Conservation (phyloP, 2,797 vertebrate genomes). For the Spinibarbus caldwelli region DNA sequence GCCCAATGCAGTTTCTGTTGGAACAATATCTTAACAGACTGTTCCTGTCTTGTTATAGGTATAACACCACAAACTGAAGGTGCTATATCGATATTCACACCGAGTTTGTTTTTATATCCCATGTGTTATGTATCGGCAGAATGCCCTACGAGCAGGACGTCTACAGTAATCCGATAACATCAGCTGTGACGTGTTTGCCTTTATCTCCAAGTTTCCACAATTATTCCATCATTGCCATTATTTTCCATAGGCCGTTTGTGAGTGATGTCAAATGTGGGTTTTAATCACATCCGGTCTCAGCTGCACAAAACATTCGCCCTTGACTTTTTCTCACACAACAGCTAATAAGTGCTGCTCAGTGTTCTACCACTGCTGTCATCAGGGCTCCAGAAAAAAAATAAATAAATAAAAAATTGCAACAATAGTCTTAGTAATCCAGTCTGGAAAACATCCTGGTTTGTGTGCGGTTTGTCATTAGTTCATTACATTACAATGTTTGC, state of each 20-base stretch:
- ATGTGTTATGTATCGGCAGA: not conserved
- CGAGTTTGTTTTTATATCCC: not conserved
- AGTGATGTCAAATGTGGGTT: not conserved
- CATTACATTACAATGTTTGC: not conserved
- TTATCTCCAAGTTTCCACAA: conserved; percentile 18
- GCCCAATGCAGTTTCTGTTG: not conserved
- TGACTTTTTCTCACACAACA: conserved; percentile 7
- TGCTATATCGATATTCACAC: not conserved
- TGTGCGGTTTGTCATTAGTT: not conserved
- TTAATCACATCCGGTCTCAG: conserved; percentile 24
- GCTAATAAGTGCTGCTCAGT: not conserved
- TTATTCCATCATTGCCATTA: conserved; percentile 29
- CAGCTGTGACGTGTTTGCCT: not conserved
- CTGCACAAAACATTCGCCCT: not conserved
- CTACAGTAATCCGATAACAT: not conserved
- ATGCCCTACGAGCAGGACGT: not conserved
- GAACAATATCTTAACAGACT: conserved; percentile 17
- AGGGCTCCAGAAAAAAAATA: not conserved
- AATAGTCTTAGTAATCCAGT: not conserved
- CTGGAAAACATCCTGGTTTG: not conserved
- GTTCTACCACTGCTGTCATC: not conserved
- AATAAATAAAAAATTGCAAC: not conserved
- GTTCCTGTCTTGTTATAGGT: conserved; percentile 25
- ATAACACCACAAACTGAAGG: conserved; percentile 1
- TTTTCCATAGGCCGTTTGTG: not conserved